These are phyloP conservation scores for Pollenia angustigena DNA, from an alignment of 2,888 invertebrate species.

Conservation along the genomic window DNA sequence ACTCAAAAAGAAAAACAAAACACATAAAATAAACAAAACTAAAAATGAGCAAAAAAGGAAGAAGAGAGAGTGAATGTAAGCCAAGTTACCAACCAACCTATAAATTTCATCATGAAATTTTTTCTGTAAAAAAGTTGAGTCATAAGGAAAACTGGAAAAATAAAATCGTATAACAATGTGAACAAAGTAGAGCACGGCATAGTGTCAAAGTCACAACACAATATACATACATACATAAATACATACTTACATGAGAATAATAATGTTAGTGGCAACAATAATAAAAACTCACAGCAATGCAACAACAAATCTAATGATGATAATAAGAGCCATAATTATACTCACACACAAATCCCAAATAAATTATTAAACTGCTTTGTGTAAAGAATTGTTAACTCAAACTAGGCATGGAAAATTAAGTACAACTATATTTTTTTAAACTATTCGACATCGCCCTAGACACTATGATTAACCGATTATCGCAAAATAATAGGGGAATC, in stretches of 20 bases:
- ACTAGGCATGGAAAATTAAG: too few relatives aligned
- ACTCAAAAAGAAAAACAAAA: slow-evolving; percentile 36
- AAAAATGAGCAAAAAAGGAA: slow-evolving; percentile 16
- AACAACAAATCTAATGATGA: slow-evolving; percentile 13
- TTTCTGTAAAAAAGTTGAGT: slow-evolving; percentile 66
- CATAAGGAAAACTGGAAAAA: slow-evolving; percentile 56
- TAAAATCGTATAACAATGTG: slow-evolving; percentile 10
- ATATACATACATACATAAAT: slow-evolving; percentile 16
- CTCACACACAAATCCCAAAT: not conserved
- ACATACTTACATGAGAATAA: slow-evolving; percentile 39
- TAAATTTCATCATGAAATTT: slow-evolving; percentile 57
- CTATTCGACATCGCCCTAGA: too few relatives aligned
- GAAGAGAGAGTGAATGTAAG: slow-evolving; percentile 57
- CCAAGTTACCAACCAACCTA: slow-evolving; percentile 70
- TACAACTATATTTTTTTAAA: too few relatives aligned
- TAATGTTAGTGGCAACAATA: slow-evolving; percentile 19
- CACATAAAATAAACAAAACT: slow-evolving; percentile 31
- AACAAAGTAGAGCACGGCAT: slow-evolving; percentile 69
- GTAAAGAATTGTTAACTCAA: too few relatives aligned
- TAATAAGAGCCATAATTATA: slow-evolving; percentile 12
- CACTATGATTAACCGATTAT: too few relatives aligned
- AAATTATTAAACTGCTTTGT: too few relatives aligned
- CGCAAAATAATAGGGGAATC: too few relatives aligned
- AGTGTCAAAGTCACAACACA: slow-evolving; percentile 70
- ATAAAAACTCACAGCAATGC: not conserved